phyloP scores from a whole-genome alignment of 64 coral and sea anemone genomes.

The Pocillopora damicornis region DNA sequence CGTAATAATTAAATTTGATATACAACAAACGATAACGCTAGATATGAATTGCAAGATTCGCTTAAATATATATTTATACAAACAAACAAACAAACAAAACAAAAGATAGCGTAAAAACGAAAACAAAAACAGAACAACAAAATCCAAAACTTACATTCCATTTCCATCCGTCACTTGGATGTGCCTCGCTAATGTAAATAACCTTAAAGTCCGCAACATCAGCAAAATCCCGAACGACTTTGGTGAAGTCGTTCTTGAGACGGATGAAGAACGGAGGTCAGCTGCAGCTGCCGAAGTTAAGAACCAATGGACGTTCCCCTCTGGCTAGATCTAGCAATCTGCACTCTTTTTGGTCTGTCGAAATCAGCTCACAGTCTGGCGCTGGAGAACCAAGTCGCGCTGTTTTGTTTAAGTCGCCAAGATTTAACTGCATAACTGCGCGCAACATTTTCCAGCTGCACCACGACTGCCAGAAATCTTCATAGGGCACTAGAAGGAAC shows the following conservation, averaged over 20 bases:
- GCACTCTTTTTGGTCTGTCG: conserved; percentile 9
- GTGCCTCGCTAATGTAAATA: conserved; percentile 52
- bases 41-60: too few relatives aligned
- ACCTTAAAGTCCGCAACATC: conserved; percentile 60
- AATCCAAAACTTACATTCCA: conserved; percentile 36
- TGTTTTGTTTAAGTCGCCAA: conserved; percentile 27
- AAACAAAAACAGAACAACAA: neutral
- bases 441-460: conserved; percentile 21
- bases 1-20: too few relatives aligned
- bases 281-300: conserved; percentile 61
- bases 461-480: conserved; percentile 48
- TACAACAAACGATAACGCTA: too few relatives aligned
- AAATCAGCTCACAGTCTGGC: conserved; percentile 31
- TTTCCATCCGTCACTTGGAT: conserved; percentile 45
- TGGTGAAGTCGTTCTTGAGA: conserved; percentile 35
- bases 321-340: conserved; percentile 17
- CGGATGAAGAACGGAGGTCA: conserved; percentile 52
- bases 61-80: too few relatives aligned
- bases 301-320: conserved; percentile 38
- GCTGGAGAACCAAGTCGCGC: conserved; percentile 26
- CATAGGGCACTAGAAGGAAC: conserved; percentile 15
- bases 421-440: neutral
- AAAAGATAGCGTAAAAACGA: neutral
- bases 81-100: too few relatives aligned
- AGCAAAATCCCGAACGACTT: conserved; percentile 40